Evolutionary conservation across 2,797 vertebrate species (phyloP), one percentile per base, ranked within the genome.

Genomic region (Halcyon chelicuti): DNA sequence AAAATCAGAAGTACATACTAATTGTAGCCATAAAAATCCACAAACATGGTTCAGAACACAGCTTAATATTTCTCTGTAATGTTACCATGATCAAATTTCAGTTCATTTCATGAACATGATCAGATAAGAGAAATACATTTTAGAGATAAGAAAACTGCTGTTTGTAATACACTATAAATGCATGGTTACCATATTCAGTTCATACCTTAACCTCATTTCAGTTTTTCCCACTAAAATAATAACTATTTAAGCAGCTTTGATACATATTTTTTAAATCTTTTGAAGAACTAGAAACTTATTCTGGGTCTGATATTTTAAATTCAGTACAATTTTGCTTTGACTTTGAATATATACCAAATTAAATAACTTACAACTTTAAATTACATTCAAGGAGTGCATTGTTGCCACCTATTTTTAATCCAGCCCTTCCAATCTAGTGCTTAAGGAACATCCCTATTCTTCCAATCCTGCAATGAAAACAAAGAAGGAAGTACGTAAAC

Each of bases 391-490:
- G 26, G 22, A 67, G 6, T 18, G 3, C 7, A 17, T 10, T 72
- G 8, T 61, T 78, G 31, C 20, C 31, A 74, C 3, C 9, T 67
- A 26, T 65, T 84, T 78, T 84, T 75, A 84, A 78, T 65, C 8
- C 35, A 72, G 9, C 23, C 4, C 1, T 57, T 7, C 7, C 31
- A 81, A 21, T 71, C n/a, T 60, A 37, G 60, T 40, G 31, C n/a
- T 83, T 81, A 63, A 80, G 26, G 9, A 90, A 60, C 44, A 5
- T 81, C 11, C 40, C 14, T 63, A 7, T 90, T 90, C 57, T 86
- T 96, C 73, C 58, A 51, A 31, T 80, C 74, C 77, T 62, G 37
- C 5, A 60, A n/a, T 72, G 63, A 83, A 96, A 93, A 83, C 72
- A 87, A 90, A 80, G 42, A 78, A 22, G 28, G 29, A 93, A 70